Percentiles rank a stretch among this genome's conserved stretches.
Conservation (phyloP, 2,113 vertebrate genomes). For the Chloroceryle aenea region DNA sequence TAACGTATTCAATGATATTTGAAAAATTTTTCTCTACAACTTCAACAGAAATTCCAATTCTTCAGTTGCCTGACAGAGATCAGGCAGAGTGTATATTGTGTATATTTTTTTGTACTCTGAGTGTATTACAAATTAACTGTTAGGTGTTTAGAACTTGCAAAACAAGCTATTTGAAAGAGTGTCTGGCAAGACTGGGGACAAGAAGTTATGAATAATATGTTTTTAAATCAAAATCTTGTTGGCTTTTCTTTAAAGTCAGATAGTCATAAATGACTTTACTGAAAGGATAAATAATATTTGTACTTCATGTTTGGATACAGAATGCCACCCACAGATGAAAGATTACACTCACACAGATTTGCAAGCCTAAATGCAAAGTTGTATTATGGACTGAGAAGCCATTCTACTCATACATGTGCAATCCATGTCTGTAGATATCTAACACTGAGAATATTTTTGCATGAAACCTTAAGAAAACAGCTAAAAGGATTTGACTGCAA, state of each 20-base stretch:
- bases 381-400: background rate
- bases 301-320: conserved; percentile 5
- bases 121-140: conserved; percentile 61
- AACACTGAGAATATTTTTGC: rapidly evolving
- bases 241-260: conserved; percentile 54
- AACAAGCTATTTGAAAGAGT: conserved; percentile 28
- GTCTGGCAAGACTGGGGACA: background rate
- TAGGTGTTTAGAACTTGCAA: conserved; percentile 32
- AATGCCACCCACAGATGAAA: conserved; percentile 61
- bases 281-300: conserved; percentile 41
- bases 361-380: background rate
- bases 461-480: background rate
- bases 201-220: background rate
- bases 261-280: conserved; percentile 34
- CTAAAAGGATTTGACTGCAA: background rate
- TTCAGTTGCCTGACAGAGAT: conserved; percentile 24
- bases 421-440: background rate
- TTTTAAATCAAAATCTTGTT: conserved; percentile 18
- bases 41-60: conserved; percentile 1
- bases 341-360: background rate
- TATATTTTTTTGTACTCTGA: conserved; percentile 26
- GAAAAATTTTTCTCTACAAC: background rate
- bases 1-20: background rate
- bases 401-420: background rate
- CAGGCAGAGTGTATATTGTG: background rate